Evolutionary conservation across 2,797 vertebrate genomes (phyloP), one percentile per base, ranked within the genome.

Genomic region (Pipistrellus kuhlii): DNA sequence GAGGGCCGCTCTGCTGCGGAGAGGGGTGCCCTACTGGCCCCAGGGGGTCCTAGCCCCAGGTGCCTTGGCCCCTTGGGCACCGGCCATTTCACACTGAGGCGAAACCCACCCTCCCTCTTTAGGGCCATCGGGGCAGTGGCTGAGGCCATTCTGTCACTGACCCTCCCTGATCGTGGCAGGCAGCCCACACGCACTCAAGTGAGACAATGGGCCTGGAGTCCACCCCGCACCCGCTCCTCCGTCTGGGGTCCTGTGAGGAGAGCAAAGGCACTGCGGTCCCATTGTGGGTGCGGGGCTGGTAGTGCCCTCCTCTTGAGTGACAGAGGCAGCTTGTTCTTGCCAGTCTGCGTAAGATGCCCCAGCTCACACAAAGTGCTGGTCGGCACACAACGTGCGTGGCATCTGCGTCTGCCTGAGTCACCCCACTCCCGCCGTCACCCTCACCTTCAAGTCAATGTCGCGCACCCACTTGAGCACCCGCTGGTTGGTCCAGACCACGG

Each of bases 381-480:
- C 64, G 44, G 21, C 21, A n/a, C 5, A 8, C 82, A 44, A 73
- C 0, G 0, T 66, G 77, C 59, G 10, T 5, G 15, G 32, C n/a
- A 7, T 44, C 57, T 17, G 13, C 55, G 13, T 23, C 15, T 6
- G 68, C 11, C 80, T 2, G 32, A 38, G 32, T 4, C 53, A 1
- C 15, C 62, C 32, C 5, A 5, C 0, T 0, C 6, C 25, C 0
- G 0, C n/a, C 27, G 1, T 23, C 25, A 1, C 57, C 38, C 98
- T 88, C 96, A 99, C 99, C 98, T 99, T 99, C 68, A 99, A 97
- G 96, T 99, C 99, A 30, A 99, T 99, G 3, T 99, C 99, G 71
- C 97, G 97, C 94, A 99, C 98, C 99, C 99, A 99, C 93, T 99
- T 99, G 75, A 99, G 98, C 96, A 99, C 98, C 6, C 99, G 98